These are phyloP conservation scores for Sisor rabdophorus DNA, from an alignment of 2,113 vertebrate species.

Conservation along the genomic window DNA sequence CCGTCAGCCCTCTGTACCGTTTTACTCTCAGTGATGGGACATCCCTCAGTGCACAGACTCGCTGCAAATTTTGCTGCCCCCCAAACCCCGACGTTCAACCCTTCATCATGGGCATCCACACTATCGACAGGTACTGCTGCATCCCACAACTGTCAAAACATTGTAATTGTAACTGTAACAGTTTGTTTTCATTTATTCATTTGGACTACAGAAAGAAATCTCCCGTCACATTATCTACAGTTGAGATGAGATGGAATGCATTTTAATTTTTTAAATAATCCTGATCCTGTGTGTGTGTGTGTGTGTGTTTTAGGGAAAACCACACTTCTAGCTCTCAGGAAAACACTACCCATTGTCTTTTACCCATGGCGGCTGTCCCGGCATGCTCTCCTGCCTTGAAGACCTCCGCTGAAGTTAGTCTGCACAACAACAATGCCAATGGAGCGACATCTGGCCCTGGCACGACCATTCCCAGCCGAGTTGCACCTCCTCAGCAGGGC, in stretches of 20 bases:
- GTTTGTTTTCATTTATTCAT: no score
- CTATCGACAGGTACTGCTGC: slow-evolving; percentile 86
- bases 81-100: slow-evolving; percentile 88
- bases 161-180: no score
- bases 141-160: background rate
- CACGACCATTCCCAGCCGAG: slow-evolving; percentile 60
- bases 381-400: slow-evolving; percentile 73
- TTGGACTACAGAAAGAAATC: no score
- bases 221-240: background rate
- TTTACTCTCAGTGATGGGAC: slow-evolving; percentile 93
- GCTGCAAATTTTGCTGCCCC: slow-evolving; percentile 94
- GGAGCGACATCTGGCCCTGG: slow-evolving; percentile 63
- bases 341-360: slow-evolving; percentile 82
- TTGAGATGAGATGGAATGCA: background rate
- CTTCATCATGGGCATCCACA: slow-evolving; percentile 96
- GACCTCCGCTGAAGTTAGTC: slow-evolving; percentile 61
- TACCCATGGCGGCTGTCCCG: slow-evolving; percentile 75
- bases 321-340: slow-evolving; percentile 92
- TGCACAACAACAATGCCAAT: slow-evolving; percentile 74
- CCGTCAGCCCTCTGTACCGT: slow-evolving; percentile 91
- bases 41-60: slow-evolving; percentile 89
- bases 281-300: background rate
- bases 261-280: background rate
- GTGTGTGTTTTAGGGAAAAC: slow-evolving; percentile 78
- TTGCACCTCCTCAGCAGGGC: slow-evolving; percentile 62